phyloP scores from a whole-genome alignment of 1,140 invertebrate species.

The Brachionus asplanchnoidis region DNA sequence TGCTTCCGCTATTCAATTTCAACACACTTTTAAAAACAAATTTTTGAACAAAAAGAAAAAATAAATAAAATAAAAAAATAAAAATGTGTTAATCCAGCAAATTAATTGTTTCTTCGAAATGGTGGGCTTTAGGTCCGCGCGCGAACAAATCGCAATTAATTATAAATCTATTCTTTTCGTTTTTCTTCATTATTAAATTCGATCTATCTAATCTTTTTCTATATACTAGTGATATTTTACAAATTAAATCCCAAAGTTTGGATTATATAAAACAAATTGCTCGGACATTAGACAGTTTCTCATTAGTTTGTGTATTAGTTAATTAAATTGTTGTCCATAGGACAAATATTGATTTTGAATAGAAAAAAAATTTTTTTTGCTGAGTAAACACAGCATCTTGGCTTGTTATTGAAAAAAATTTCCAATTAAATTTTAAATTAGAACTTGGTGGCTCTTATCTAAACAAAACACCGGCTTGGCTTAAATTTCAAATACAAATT shows the following conservation, averaged over 20 bases:
- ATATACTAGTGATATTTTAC: neutral
- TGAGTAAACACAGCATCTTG: neutral
- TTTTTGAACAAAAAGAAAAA: neutral
- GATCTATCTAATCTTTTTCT: slow-evolving; percentile 27
- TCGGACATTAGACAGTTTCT: neutral
- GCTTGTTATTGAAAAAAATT: neutral
- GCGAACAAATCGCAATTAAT: slow-evolving; percentile 2
- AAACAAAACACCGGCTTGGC: neutral
- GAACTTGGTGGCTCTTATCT: neutral
- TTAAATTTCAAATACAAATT: slow-evolving; percentile 17
- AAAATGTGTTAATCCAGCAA: slow-evolving; percentile 30
- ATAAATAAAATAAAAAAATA: neutral
- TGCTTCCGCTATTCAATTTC: neutral
- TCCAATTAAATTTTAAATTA: slow-evolving; percentile 6
- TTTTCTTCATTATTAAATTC: slow-evolving; percentile 8
- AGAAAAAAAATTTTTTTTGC: neutral
- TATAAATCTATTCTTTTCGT: neutral
- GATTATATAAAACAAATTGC: slow-evolving; percentile 21
- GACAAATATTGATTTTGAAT: neutral
- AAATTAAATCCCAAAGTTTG: slow-evolving; percentile 24
- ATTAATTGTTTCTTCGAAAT: neutral
- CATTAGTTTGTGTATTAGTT: neutral
- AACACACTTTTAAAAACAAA: neutral
- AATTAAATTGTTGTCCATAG: neutral
- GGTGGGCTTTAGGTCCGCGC: neutral